Base-by-base conservation (phyloP, 2,888 invertebrate species). In the Nomada ruficornis region DNA sequence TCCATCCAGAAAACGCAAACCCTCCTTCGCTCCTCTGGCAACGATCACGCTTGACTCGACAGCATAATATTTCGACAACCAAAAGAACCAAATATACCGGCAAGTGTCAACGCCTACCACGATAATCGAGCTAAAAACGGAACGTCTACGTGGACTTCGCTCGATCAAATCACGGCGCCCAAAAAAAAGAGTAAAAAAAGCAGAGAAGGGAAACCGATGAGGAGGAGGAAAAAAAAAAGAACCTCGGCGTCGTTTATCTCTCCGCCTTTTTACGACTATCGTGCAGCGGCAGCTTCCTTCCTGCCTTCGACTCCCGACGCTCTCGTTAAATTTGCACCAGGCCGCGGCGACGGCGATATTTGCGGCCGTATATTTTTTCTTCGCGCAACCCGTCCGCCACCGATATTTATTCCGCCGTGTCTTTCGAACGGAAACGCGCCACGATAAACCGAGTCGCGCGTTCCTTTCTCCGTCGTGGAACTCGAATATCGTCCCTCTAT, bases 181-280 rank as follows among this genome's bases (percentile, higher is more conserved):
- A 36, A 59, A 52, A 50, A 64, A 10, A 26, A 18, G 36, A 20
- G 29, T n/a, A n/a, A 54, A 62, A 13, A 29, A 63, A 72, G 26
- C n/a, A 71, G 18, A 18, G 26, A 42, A 18, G 26, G 29, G 18
- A 63, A 63, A 20, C 23, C 54, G 15, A 63, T 11, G 18, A 23
- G 63, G 23, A 13, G 29, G 72, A 9, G 26, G 23, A 42, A 42
- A 36, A 57, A 47, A 69, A 62, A 63, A 74, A 79, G 26, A 83
- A 71, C 36, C 63, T 65, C 23, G 50, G 54, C 74, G 80, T 80
- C 80, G 85, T 88, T 88, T 86, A 85, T 88, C 88, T 83, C 81
- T 68, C 67, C n/a, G 60, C 59, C 69, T 83, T 88, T 88, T 88
- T 86, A 88, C 84, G 90, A 87, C 86, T 89, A 89, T 87, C 89